Conservation (phyloP, 2,888 invertebrate genomes). For the Drosophila nigricruria region DNA sequence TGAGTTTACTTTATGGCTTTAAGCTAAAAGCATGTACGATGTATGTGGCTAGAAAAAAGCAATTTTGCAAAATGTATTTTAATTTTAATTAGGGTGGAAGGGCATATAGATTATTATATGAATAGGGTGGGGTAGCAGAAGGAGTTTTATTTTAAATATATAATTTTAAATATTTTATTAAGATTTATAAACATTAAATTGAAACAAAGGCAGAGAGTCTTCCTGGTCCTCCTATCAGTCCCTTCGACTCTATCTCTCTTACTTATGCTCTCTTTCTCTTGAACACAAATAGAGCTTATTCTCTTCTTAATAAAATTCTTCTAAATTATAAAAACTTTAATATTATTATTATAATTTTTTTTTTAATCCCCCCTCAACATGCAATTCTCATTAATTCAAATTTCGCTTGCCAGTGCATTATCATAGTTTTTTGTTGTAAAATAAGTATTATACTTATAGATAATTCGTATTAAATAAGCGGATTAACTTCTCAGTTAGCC, state of each 20-base stretch:
- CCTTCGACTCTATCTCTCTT: no score
- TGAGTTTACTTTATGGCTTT: constrained; percentile 29
- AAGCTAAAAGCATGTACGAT: neutral
- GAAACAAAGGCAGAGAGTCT: no score
- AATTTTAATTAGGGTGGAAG: neutral
- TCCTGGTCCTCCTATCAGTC: no score
- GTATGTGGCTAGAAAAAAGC: neutral
- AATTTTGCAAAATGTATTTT: neutral
- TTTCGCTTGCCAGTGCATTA: neutral
- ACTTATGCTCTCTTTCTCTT: no score
- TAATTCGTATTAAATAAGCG: constrained; percentile 6
- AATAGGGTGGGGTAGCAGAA: neutral
- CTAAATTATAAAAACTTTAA: neutral
- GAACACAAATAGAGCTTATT: no score
- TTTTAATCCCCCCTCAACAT: no score
- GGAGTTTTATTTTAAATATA: neutral
- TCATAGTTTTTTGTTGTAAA: neutral
- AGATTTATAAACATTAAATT: neutral
- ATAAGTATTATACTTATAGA: neutral
- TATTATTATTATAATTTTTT: neutral
- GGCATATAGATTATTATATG: neutral
- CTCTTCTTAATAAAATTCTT: no score
- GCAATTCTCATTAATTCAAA: neutral
- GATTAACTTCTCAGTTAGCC: constrained; percentile 7
- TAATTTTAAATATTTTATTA: neutral